Base-by-base conservation (phyloP, 2,113 vertebrate species). In the Protomyctophum bolini region DNA sequence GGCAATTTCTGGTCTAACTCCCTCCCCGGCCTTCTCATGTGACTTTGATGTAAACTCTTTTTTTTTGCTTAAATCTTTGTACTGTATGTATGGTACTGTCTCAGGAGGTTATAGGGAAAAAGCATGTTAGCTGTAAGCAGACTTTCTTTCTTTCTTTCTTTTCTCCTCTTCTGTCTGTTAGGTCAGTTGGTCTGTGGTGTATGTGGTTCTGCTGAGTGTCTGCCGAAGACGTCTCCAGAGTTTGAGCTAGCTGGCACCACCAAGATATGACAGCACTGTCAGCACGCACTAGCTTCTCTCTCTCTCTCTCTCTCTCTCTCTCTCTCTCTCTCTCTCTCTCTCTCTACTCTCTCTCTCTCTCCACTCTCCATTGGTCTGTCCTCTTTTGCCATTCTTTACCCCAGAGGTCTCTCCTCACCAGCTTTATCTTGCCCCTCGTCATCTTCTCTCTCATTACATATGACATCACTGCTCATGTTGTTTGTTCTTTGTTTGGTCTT, bases 231-330 rank as follows among this genome's bases (percentile, higher is more conserved):
- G 6, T 89, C 89, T 82, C 85, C 51, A 5, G 73, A 72, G 84
- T 79, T 33, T 33, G 33, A 33, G 33, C 57, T 56, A 56, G 64
- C 86, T 80, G 86, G 84, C 81, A 82, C 83, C 58, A 45, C 83
- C 82, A 82, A 83, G 79, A 85, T 82, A 79, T 62, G 49, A 76
- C 75, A 79, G 83, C 83, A 50, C 79, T 74, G 84, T 83, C 80
- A 80, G 29, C 84, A 28, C 7, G 14, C 56, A 54, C 78, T 60
- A 41, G 29, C 8, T 78, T 73, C 84, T 41, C 15, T 79, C 70
- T 63, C 81, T 76, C 63, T 71, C 76, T 77, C 72, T 21, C 55
- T 11, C 63, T 61, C 15, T 54, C 68, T 75, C 67, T 79, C 28
- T 12, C 59, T 58, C 8, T 58, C 48, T 52, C 14, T 72, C 73